Evolutionary conservation across 1,140 invertebrate genomes (phyloP).

Genomic region (Anastatus disparis): DNA sequence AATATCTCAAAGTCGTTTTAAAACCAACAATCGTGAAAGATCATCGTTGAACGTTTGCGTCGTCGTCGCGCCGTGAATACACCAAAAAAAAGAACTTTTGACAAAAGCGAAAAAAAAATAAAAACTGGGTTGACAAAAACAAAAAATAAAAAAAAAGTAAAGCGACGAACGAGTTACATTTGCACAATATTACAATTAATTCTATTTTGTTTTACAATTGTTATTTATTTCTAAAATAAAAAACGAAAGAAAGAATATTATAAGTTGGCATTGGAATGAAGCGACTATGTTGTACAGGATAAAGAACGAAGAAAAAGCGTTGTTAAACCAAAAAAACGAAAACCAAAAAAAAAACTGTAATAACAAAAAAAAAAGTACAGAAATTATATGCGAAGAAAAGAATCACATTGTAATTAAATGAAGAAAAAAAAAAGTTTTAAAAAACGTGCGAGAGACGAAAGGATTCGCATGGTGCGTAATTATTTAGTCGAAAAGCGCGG

Average conservation of each 20-base stretch:
- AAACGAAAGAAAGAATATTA: not conserved
- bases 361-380: constrained; percentile 7
- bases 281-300: not conserved
- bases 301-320: constrained; percentile 25
- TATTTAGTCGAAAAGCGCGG: not conserved
- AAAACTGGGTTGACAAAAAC: no score
- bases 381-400: no score
- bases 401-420: no score
- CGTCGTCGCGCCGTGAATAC: no score
- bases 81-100: no score
- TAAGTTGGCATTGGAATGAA: not conserved
- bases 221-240: constrained; percentile 49
- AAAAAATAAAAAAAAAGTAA: constrained; percentile 8
- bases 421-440: no score
- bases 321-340: constrained; percentile 23
- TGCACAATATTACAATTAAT: constrained; percentile 60
- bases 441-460: constrained; percentile 30
- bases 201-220: constrained; percentile 51
- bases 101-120: no score
- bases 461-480: constrained; percentile 50
- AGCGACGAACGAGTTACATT: constrained; percentile 55
- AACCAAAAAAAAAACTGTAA: constrained; percentile 30
- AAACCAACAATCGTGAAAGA: no score
- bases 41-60: constrained; percentile 4
- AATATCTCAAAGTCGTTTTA: no score